A percentile compares a stretch with the other conserved stretches of the same genome.
These are phyloP conservation scores for Seira musarum DNA, from an alignment of 2,888 invertebrate species.

Conservation along the genomic window DNA sequence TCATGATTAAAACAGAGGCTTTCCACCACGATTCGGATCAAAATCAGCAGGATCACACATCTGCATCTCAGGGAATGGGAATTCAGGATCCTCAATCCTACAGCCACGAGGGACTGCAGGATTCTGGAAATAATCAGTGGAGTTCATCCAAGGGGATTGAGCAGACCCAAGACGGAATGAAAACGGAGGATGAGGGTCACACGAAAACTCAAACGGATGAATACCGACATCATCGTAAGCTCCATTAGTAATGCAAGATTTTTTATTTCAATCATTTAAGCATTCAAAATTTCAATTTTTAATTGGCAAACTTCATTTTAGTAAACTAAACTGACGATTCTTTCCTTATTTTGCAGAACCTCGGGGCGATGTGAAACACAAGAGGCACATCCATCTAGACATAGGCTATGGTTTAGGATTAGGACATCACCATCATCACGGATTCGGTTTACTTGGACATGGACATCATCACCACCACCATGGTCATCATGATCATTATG, in stretches of 20 bases:
- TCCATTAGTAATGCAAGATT: background rate
- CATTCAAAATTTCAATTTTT: background rate
- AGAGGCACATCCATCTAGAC: conserved; percentile 49
- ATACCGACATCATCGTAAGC: background rate
- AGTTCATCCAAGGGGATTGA: background rate
- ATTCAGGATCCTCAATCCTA: background rate
- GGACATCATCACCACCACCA: conserved; percentile 35
- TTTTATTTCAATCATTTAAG: background rate
- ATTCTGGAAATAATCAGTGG: background rate
- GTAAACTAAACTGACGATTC: background rate
- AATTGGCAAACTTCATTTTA: background rate
- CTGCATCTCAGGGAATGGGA: no score
- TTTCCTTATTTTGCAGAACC: background rate
- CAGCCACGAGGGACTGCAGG: background rate
- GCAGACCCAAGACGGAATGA: background rate
- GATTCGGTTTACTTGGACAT: background rate
- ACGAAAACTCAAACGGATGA: background rate
- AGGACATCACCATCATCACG: conserved; percentile 1
- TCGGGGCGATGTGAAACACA: conserved; percentile 36
- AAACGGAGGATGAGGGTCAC: no score
- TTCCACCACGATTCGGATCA: no score
- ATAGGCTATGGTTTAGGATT: no score
- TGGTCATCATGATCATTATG: conserved; percentile 24
- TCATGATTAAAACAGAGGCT: no score
- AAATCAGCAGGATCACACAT: background rate